Conservation (phyloP, 1,140 invertebrate genomes). For the Leptinotarsa defecta region DNA sequence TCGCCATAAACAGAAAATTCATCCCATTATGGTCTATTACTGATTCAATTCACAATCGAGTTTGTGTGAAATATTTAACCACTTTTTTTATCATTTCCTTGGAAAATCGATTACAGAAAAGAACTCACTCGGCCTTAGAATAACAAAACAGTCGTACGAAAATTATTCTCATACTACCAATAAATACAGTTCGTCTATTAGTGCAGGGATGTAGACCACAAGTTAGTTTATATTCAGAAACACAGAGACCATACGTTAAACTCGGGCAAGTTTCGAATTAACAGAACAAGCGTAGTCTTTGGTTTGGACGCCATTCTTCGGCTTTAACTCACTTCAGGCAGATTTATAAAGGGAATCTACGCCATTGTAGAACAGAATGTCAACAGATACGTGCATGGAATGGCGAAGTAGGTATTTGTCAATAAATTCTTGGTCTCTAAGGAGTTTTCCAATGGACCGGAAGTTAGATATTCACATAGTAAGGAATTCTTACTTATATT, state of each 20-base stretch:
- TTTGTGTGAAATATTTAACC: no score
- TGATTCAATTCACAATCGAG: no score
- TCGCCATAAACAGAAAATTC: no score
- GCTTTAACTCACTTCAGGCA: constrained; percentile 1
- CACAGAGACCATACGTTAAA: constrained; percentile 13
- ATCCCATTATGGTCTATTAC: no score
- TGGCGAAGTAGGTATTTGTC: not conserved
- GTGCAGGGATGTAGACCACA: not conserved
- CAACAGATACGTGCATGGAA: constrained; percentile 13
- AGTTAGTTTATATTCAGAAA: constrained; percentile 13
- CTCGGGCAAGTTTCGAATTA: constrained; percentile 10
- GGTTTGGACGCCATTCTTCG: not conserved
- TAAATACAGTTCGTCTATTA: constrained; percentile 5
- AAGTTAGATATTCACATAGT: not conserved
- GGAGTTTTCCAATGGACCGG: constrained; percentile 3
- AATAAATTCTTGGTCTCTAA: constrained; percentile 18
- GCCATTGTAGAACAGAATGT: constrained; percentile 18
- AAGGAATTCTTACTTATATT: not conserved
- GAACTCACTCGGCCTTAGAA: no score
- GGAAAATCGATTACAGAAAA: no score
- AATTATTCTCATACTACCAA: no score
- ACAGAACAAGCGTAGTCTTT: constrained; percentile 16
- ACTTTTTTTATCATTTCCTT: no score
- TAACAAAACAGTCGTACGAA: no score
- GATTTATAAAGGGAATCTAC: constrained; percentile 13